These are phyloP conservation scores for Megastigmus dorsalis DNA, from an alignment of 2,888 invertebrate genomes.

Conservation along the genomic window DNA sequence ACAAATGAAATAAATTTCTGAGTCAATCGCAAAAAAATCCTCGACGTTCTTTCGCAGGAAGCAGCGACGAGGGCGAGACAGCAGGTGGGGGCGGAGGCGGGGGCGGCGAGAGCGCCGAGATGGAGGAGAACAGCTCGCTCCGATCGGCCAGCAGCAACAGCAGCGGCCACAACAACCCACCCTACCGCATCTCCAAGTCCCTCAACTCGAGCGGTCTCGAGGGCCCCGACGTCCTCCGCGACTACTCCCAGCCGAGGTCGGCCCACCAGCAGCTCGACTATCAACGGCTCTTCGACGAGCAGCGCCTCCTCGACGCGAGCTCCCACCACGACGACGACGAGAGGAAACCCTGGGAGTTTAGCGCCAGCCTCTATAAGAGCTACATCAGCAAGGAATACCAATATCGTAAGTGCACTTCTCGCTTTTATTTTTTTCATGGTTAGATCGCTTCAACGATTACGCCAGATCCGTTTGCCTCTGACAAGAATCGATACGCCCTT, in stretches of 20 bases:
- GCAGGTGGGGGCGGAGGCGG: constrained; percentile 75
- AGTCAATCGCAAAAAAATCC: too few species aligned
- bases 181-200: constrained; percentile 19
- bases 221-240: constrained; percentile 50
- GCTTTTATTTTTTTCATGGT: too few species aligned
- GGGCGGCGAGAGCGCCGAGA: constrained; percentile 72
- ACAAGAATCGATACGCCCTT: too few species aligned
- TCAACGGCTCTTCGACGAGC: constrained; percentile 24
- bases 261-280: constrained; percentile 32
- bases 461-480: too few species aligned
- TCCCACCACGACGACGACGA: constrained; percentile 61
- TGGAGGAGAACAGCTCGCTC: constrained; percentile 70
- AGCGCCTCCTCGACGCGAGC: constrained; percentile 14
- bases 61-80: constrained; percentile 78
- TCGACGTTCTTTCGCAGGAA: constrained; percentile 67
- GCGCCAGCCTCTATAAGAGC: constrained; percentile 41
- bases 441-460: too few species aligned
- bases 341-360: constrained; percentile 63
- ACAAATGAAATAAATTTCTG: too few species aligned
- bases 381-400: constrained; percentile 53
- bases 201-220: constrained; percentile 6
- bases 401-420: constrained; percentile 64
- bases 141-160: constrained; percentile 75
- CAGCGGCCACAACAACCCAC: constrained; percentile 69
- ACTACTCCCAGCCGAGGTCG: constrained; percentile 12